Base-by-base conservation (phyloP, 2,113 vertebrate species). In the Indicator maculatus region DNA sequence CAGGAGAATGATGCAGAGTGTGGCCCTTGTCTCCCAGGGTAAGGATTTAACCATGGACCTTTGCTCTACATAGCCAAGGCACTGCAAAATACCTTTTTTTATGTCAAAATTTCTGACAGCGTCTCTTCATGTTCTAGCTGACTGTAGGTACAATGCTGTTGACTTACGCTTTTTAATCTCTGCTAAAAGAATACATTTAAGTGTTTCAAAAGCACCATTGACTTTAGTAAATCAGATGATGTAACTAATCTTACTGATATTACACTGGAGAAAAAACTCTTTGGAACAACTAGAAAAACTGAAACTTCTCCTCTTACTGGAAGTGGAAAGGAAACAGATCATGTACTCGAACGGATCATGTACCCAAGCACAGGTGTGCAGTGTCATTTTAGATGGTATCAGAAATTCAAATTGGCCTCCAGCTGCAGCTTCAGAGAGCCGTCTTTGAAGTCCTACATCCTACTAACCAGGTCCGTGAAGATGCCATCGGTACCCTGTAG, bases 11-110 rank as follows among this genome's bases (percentile, higher is more conserved):
- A 99, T 9, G 99, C 99, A 0, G 99, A 99, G 95, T 99, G 99
- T 23, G 99, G 99, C 27, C 98, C 98, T 2, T 99, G 99, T 96
- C 98, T 99, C 61, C 98, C 98, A 2, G 99, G 99, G 99, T 99
- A 98, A 98, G 98, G 55, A 73, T 59, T 77, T 84, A 63, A 56
- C 52, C 1, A 0, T 0, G 0, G 14, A 44, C 12, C 24, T 89
- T 92, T 72, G 53, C 39, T 80, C 8, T 66, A 17, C 11, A n/a
- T n/a, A n/a, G n/a, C 30, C 67, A 58, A 58, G 11, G 44, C 55
- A 28, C 44, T 64, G 69, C 18, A 36, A 65, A 61, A 18, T 55
- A 14, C 7, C 30, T 83, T 47, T 36, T 47, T 36, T 38, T 19
- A 55, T 8, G 15, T 75, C 59, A 65, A 72, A 86, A 61, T 77